phyloP scores from a whole-genome alignment of 1,140 invertebrate genomes.

The Phthorimaea operculella region DNA sequence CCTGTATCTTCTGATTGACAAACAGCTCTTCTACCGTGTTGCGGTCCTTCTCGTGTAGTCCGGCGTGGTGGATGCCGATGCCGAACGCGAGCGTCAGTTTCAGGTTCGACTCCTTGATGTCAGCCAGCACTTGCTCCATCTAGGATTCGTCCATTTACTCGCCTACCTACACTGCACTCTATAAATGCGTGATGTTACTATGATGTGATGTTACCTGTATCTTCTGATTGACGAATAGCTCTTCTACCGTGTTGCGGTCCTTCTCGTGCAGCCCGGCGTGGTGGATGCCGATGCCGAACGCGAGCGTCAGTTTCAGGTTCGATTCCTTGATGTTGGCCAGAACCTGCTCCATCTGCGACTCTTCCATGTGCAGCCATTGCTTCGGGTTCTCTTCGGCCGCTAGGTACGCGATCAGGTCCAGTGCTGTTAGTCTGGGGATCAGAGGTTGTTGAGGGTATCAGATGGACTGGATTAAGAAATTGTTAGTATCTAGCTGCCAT shows the following conservation, averaged over 20 bases:
- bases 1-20: constrained; percentile 97
- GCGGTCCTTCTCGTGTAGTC: constrained; percentile 90
- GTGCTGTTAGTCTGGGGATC: constrained; percentile 82
- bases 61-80: constrained; percentile 98
- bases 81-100: constrained; percentile 96
- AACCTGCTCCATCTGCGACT: constrained; percentile 84
- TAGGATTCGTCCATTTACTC: constrained; percentile 88
- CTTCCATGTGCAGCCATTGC: constrained; percentile 93
- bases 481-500: no score
- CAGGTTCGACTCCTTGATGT: constrained; percentile 91
- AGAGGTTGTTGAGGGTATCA: no score
- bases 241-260: constrained; percentile 92
- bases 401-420: constrained; percentile 95
- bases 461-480: no score
- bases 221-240: constrained; percentile 96
- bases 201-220: constrained; percentile 84
- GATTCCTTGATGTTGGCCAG: constrained; percentile 84
- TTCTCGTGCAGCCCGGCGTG: constrained; percentile 94
- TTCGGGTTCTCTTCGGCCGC: constrained; percentile 93
- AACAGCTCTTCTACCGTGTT: constrained; percentile 95
- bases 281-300: constrained; percentile 98
- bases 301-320: constrained; percentile 93
- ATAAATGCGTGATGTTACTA: no score
- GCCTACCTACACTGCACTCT: no score
- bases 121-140: constrained; percentile 80